These are phyloP conservation scores for Chaenogobius annularis DNA, from an alignment of 2,113 vertebrate genomes.

Conservation along the genomic window DNA sequence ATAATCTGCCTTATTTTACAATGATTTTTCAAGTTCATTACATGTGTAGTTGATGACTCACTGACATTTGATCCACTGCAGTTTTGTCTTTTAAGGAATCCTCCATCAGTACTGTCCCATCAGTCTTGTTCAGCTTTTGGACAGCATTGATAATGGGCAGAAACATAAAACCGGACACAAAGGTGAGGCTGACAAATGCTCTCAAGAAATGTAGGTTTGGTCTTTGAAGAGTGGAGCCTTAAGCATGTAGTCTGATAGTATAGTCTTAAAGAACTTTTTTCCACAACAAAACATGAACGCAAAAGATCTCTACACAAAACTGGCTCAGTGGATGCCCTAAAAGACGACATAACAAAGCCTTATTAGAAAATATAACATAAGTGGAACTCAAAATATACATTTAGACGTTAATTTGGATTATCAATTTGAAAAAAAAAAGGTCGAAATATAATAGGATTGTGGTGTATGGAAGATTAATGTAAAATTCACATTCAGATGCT, in stretches of 20 bases:
- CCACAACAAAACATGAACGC: slow-evolving; percentile 19
- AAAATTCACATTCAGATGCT: no score
- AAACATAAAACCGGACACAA: slow-evolving; percentile 66
- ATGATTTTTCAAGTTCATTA: slow-evolving; percentile 40
- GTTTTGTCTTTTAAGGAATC: slow-evolving; percentile 31
- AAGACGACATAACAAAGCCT: neutral
- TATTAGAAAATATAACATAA: no score
- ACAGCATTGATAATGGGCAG: slow-evolving; percentile 58
- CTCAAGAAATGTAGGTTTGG: slow-evolving; percentile 50
- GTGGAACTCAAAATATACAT: no score
- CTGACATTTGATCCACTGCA: slow-evolving; percentile 53
- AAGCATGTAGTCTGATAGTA: slow-evolving; percentile 41
- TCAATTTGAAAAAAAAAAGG: neutral
- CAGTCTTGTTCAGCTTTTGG: slow-evolving; percentile 50
- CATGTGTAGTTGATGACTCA: slow-evolving; percentile 39
- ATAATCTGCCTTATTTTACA: slow-evolving; percentile 47
- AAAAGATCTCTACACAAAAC: neutral
- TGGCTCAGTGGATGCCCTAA: neutral
- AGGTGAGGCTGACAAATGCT: slow-evolving; percentile 63
- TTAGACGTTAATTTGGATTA: no score
- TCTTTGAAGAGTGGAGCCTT: slow-evolving; percentile 64
- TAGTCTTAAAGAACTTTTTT: slow-evolving; percentile 6
- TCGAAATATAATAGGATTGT: no score
- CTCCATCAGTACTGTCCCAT: slow-evolving; percentile 51
- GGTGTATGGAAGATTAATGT: no score